Percentiles rank a stretch among this genome's conserved stretches.
Conservation (phyloP, 2,797 vertebrate species). For the Rhabdomys pumilio region DNA sequence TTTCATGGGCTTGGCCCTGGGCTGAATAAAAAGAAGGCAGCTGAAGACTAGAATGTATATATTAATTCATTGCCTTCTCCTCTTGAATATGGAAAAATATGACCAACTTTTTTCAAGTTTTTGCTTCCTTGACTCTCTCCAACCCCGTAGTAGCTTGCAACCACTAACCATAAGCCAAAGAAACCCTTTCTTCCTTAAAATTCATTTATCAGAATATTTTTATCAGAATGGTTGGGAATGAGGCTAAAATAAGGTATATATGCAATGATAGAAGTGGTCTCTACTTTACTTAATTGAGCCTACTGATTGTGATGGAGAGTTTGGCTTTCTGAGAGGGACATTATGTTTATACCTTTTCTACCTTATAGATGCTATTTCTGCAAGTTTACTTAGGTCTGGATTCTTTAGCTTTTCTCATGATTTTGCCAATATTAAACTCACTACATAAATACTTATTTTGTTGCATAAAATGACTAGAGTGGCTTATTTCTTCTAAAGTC, state of each 20-base stretch:
- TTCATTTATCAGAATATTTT: neutral
- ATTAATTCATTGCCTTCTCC: neutral
- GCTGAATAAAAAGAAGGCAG: neutral
- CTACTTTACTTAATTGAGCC: neutral
- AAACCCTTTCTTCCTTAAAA: neutral
- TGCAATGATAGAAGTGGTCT: neutral
- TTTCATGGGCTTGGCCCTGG: neutral
- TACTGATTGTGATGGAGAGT: conserved; percentile 1
- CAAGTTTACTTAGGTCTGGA: conserved; percentile 32
- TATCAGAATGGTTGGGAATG: neutral
- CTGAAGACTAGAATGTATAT: neutral
- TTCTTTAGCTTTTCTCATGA: conserved; percentile 8
- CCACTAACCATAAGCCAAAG: neutral
- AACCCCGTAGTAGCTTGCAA: neutral
- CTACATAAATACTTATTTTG: conserved; percentile 43
- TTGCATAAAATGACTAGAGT: neutral
- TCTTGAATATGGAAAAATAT: neutral
- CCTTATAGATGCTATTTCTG: conserved; percentile 30
- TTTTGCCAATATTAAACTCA: conserved; percentile 42
- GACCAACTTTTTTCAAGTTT: neutral
- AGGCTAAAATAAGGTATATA: neutral
- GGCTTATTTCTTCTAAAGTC: conserved; percentile 33
- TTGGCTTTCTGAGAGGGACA: neutral
- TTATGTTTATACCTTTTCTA: conserved; percentile 27
- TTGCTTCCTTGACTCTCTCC: neutral